phyloP scores from a whole-genome alignment of 2,113 vertebrate species.

The Leiothrix lutea region DNA sequence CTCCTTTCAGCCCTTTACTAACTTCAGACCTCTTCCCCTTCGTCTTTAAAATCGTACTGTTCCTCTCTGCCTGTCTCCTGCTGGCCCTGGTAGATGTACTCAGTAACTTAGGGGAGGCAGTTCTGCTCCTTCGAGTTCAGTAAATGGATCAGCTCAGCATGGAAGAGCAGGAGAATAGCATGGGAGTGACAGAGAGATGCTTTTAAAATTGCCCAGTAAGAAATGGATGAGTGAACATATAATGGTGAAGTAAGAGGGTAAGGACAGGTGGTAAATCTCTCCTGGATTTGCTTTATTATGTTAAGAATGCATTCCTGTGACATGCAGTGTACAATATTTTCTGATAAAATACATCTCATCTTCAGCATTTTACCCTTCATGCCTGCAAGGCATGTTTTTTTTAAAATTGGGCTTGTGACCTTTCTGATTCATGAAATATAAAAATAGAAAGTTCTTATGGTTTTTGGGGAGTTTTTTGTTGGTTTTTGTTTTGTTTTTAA shows the following conservation, averaged over 20 bases:
- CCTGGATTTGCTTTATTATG: neutral
- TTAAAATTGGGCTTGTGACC: neutral
- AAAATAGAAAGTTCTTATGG: neutral
- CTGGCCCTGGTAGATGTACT: neutral
- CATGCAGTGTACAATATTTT: neutral
- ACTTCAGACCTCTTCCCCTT: neutral
- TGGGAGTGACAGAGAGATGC: neutral
- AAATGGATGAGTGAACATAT: neutral
- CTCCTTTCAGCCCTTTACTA: neutral
- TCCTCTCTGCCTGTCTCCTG: neutral
- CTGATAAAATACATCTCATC: neutral
- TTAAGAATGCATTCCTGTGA: neutral
- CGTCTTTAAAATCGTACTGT: neutral
- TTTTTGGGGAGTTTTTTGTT: no score
- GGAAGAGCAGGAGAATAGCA: neutral
- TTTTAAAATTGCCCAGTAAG: slow-evolving; percentile 3
- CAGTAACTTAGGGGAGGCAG: neutral
- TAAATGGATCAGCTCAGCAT: slow-evolving; percentile 23
- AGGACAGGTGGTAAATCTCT: neutral
- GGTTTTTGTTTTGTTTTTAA: neutral
- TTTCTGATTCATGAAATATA: neutral
- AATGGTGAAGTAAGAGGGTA: neutral
- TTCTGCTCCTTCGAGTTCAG: neutral
- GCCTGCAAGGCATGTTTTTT: neutral
- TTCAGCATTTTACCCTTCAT: neutral